Percentiles rank a stretch among this genome's conserved stretches.
Evolutionary conservation across 2,797 vertebrate species (phyloP).

Genomic region (Oceanodroma leucorhoa): DNA sequence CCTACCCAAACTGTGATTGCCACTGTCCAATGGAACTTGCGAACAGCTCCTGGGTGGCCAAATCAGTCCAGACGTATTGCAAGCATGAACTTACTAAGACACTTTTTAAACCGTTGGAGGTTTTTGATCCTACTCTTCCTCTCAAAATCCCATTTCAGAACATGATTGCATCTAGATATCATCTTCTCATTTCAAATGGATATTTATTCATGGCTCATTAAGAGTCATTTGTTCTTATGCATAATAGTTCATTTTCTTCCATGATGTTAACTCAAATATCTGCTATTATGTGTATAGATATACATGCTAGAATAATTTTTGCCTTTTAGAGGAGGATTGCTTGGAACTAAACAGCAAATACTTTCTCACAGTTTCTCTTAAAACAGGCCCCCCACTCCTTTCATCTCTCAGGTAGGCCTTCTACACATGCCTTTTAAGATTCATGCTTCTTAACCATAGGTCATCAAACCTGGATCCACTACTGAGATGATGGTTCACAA

Average conservation of each 20-base stretch:
- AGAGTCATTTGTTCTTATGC: background rate
- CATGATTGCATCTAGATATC: background rate
- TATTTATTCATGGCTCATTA: background rate
- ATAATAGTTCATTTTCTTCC: background rate
- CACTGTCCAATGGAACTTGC: background rate
- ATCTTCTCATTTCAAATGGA: background rate
- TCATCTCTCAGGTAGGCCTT: background rate
- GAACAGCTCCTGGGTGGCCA: background rate
- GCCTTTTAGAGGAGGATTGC: background rate
- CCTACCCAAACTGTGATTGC: background rate
- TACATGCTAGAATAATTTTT: background rate
- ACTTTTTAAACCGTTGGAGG: background rate
- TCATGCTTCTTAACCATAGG: background rate
- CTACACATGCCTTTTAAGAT: background rate
- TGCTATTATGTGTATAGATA: background rate
- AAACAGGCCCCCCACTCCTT: rapidly evolving
- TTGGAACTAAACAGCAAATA: background rate
- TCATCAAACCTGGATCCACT: background rate
- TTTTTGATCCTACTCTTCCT: background rate
- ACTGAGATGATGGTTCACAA: background rate
- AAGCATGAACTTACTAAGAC: background rate
- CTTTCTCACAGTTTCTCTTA: background rate
- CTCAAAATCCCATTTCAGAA: background rate
- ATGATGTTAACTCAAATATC: background rate
- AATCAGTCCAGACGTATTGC: background rate